Evolutionary conservation across 2,113 vertebrate genomes (phyloP), one percentile per base, ranked within the genome.

Genomic region (Sialia sialis): DNA sequence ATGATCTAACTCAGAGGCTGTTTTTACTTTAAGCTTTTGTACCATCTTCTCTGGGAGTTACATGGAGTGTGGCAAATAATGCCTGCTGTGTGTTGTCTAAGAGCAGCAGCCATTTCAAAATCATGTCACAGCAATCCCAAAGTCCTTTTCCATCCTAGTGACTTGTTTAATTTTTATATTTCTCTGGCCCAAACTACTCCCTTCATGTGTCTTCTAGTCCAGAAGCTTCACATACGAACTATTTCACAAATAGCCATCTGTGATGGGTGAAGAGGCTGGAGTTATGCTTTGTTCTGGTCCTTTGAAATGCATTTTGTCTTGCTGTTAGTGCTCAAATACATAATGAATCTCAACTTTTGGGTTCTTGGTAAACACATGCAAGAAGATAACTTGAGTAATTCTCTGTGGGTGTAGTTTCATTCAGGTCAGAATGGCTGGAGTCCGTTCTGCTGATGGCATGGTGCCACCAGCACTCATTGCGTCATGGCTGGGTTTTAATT

Each of bases 221-320:
- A n/a, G 72, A 63, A 12, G 43, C 58, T 11, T 25, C 74, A 27
- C 38, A 70, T 9, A 23, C 10, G 16, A 7, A 36, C 12, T 44
- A 0, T 6, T 41, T 27, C 1, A 7, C 34, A 41, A 75, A n/a
- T 1, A 38, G 46, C 36, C 6, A 1, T 27, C 74, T 34, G 41
- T 18, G 18, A 11, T 30, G 56, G 26, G 10, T 44, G 39, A 55
- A 25, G 52, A 68, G 27, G 39, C 27, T 80, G 62, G 9, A 64
- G 30, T 38, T 55, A 1, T 1, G 30, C 32, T 64, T 62, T 59
- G 17, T 63, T 74, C 16, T 1, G 7, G 7, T 49, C 10, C 51
- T 52, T 15, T 73, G 54, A 46, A 69, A 36, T 80, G 26, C 9
- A 3, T 60, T 63, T 72, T 59, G 6, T 76, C 41, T 69, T 64